A percentile compares a stretch with the other conserved stretches of the same genome.
Evolutionary conservation across 2,113 vertebrate species (phyloP).

Genomic region (cat (Felis catus)): F.catus_Fca126_mat1.0 CM031418.1:88675501-88676000

Average conservation of each 20-base stretch:
- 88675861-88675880: background rate
- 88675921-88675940: background rate
- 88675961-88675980: no score
- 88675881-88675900: background rate
- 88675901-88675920: background rate
- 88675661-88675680: background rate
- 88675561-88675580: background rate
- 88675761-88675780: background rate
- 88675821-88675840: background rate
- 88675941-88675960: background rate
- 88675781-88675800: background rate
- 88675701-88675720: background rate
- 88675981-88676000: background rate
- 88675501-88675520: constrained; percentile 44
- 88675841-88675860: background rate
- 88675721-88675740: constrained; percentile 21
- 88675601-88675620: background rate
- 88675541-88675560: background rate
- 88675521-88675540: constrained; percentile 27
- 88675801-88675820: background rate
- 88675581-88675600: constrained; percentile 56
- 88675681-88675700: background rate
- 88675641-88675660: background rate
- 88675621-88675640: constrained; percentile 8
- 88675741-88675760: background rate